A percentile compares a stretch with the other conserved stretches of the same genome.
Evolutionary conservation across 2,888 invertebrate genomes (phyloP).

Genomic region (Gryllus longicercus): DNA sequence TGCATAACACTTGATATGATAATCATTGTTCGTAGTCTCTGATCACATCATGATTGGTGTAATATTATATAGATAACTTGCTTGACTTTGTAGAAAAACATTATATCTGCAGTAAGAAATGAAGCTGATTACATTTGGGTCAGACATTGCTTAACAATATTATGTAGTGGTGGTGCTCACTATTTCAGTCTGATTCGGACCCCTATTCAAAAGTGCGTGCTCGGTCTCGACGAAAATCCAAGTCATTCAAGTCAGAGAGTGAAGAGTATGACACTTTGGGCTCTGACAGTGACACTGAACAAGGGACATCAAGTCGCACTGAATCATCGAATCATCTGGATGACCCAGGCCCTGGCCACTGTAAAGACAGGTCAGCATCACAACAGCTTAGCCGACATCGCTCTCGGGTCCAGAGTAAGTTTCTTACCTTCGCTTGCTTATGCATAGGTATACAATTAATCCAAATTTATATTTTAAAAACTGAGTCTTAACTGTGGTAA

Average conservation of each 20-base stretch:
- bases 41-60: no score
- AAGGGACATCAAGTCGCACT: conserved; percentile 56
- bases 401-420: conserved; percentile 22
- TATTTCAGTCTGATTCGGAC: conserved; percentile 44
- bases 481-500: no score
- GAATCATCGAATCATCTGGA: conserved; percentile 53
- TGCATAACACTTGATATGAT: background rate
- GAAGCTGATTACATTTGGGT: no score
- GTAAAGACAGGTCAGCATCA: conserved; percentile 8
- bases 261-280: conserved; percentile 57
- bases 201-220: conserved; percentile 45
- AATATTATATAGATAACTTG: no score
- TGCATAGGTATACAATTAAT: conserved; percentile 3
- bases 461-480: background rate
- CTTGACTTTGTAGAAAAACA: no score
- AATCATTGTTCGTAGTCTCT: no score
- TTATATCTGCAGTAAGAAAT: no score
- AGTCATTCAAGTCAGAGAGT: conserved; percentile 55
- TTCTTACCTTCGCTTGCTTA: background rate
- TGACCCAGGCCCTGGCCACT: conserved; percentile 44
- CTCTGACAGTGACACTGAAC: conserved; percentile 58
- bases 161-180: conserved; percentile 20
- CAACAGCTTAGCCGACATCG: conserved; percentile 19
- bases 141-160: background rate
- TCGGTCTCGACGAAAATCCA: conserved; percentile 51